Conservation (phyloP, 1,140 invertebrate species). For the Tetramorium parvispinum region DNA sequence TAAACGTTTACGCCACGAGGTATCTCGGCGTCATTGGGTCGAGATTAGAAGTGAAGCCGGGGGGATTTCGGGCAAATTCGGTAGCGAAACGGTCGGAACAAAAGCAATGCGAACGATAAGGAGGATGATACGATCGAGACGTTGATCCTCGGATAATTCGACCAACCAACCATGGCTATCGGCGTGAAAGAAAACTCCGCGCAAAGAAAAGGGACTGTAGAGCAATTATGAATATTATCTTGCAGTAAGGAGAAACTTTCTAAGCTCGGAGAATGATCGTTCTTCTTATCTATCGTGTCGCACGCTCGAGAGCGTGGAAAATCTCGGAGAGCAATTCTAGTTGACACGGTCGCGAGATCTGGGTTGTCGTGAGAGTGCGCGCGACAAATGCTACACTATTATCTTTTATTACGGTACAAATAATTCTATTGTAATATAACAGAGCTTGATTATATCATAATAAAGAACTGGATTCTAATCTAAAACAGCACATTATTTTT, state of each 20-base stretch:
- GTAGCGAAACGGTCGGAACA: not conserved
- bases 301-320: conserved; percentile 55
- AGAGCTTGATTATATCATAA: not conserved
- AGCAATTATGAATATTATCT: conserved; percentile 72
- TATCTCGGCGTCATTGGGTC: not conserved
- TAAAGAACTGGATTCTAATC: not conserved
- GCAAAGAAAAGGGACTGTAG: conserved; percentile 5
- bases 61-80: conserved; percentile 17
- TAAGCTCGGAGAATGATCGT: conserved; percentile 45
- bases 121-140: conserved; percentile 21
- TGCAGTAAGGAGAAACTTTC: conserved; percentile 37
- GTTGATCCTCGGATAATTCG: conserved; percentile 50
- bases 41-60: not conserved
- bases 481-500: not conserved
- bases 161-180: conserved; percentile 12
- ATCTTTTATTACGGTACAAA: conserved; percentile 9
- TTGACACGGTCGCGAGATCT: conserved; percentile 44
- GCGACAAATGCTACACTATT: not conserved
- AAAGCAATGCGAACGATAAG: not conserved
- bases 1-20: not conserved
- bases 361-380: not conserved
- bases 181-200: not conserved
- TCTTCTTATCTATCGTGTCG: conserved; percentile 61
- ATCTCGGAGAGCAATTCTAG: conserved; percentile 7
- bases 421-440: not conserved